Base-by-base conservation (phyloP, 2,113 vertebrate genomes). In the Xerus inauris region DNA sequence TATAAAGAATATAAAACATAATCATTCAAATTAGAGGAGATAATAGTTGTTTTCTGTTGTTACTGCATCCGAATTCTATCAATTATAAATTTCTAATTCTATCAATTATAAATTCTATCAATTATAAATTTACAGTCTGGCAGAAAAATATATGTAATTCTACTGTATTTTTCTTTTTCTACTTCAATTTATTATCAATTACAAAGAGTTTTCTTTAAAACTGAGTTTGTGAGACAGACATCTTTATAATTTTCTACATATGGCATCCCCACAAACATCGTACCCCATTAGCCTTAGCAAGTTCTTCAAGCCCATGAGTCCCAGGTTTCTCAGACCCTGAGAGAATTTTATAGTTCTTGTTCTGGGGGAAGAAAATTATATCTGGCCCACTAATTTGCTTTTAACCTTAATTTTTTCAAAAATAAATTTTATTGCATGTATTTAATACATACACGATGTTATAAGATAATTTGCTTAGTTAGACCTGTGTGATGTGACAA, bases 131-230 rank as follows among this genome's bases (percentile, higher is more conserved):
- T 83, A 59, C 77, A 72, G 47, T 57, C 32, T 28, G 10, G 40
- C 35, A 85, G 73, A 51, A 47, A 40, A 40, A 81, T 16, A 57
- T 89, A 85, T 38, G 19, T 30, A 69, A 69, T 64, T 71, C 24
- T 22, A 71, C 6, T 8, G 20, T 71, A 69, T 57, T 59, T 62
- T 62, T 57, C 11, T 35, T 86, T 65, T 22, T 8, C 54, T 72
- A 42, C 32, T 84, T 77, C 45, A 64, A 73, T 30, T 8, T 45
- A 47, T 81, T 30, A 65, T 54, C 40, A 67, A 47, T n/a, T 75
- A 91, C 30, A 69, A 49, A 80, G 65, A 95, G 19, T 38, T 73
- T 49, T 59, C 20, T 87, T 77, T 35, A 90, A 77, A 47, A 77
- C 26, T 54, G 38, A 42, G 54, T 54, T 76, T 49, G 19, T 28